Percentiles rank a stretch among this genome's conserved stretches.
Evolutionary conservation across 2,113 vertebrate genomes (phyloP).

Genomic region (Daubentonia madagascariensis): DNA sequence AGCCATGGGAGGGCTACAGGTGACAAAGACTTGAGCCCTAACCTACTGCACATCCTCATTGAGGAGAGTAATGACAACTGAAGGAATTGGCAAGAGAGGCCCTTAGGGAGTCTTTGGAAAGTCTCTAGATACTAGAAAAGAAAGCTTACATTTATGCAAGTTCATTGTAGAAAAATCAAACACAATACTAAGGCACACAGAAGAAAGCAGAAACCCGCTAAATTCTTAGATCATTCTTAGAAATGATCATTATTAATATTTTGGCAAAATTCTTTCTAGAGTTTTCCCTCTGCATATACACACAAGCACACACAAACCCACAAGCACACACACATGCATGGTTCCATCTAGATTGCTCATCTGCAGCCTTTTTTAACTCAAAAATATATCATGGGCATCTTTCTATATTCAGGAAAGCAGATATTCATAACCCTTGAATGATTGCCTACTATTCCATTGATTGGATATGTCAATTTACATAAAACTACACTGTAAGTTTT

Average conservation of each 20-base stretch:
- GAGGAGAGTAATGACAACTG: background rate
- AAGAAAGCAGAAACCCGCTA: background rate
- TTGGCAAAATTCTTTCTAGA: background rate
- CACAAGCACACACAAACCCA: background rate
- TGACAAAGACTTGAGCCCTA: background rate
- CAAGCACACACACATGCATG: background rate
- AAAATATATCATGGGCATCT: background rate
- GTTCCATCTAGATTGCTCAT: background rate
- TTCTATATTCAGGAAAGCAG: background rate
- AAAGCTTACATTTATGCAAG: background rate
- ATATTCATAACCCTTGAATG: background rate
- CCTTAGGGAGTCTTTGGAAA: background rate
- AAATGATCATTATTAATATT: background rate
- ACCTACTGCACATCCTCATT: background rate
- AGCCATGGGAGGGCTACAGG: background rate
- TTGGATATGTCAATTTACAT: background rate
- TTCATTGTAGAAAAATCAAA: slow-evolving; percentile 5
- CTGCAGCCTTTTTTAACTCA: background rate
- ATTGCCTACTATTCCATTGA: background rate
- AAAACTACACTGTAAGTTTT: background rate
- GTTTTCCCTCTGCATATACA: background rate
- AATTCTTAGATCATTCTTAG: background rate
- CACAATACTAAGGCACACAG: background rate
- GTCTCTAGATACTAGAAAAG: background rate
- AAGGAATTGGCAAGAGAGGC: background rate